phyloP scores from a whole-genome alignment of 1,140 invertebrate genomes.

The Trichonephila clavata region DNA sequence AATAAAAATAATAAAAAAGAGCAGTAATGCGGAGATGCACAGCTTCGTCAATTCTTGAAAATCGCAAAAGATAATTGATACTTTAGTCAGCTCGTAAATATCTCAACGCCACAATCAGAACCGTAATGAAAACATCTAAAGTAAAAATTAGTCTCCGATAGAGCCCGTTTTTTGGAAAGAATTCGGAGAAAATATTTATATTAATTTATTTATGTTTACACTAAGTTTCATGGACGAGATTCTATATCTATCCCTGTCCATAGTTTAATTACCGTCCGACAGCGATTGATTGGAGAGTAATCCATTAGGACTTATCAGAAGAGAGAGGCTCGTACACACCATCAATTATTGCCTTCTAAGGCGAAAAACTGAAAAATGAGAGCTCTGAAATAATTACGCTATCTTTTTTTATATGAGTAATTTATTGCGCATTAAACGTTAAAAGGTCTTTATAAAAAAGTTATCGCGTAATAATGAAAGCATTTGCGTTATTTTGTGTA shows the following conservation, averaged over 20 bases:
- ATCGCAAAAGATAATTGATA: constrained; percentile 2
- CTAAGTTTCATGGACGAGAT: background rate
- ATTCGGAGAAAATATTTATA: constrained; percentile 30
- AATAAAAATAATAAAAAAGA: too few relatives aligned
- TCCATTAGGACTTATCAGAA: constrained; percentile 18
- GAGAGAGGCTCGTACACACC: background rate
- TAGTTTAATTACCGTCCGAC: background rate
- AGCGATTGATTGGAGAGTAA: background rate
- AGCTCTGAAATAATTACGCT: background rate
- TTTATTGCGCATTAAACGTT: background rate
- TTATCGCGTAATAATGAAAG: background rate
- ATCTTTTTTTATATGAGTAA: background rate
- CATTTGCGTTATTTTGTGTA: background rate
- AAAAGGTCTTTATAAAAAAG: background rate
- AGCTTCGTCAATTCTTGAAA: background rate
- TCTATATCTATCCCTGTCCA: background rate
- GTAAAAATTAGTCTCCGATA: constrained; percentile 15
- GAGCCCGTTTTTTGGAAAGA: background rate
- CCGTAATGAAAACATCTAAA: background rate
- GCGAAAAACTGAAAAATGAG: background rate
- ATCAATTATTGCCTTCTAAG: constrained; percentile 13
- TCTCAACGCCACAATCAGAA: constrained; percentile 44
- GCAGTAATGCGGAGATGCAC: background rate
- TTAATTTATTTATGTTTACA: constrained; percentile 47
- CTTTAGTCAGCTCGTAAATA: constrained; percentile 3